Percentiles rank a stretch among this genome's conserved stretches.
phyloP scores from a whole-genome alignment of 2,797 vertebrate species.

The Anas flavirostris region DNA sequence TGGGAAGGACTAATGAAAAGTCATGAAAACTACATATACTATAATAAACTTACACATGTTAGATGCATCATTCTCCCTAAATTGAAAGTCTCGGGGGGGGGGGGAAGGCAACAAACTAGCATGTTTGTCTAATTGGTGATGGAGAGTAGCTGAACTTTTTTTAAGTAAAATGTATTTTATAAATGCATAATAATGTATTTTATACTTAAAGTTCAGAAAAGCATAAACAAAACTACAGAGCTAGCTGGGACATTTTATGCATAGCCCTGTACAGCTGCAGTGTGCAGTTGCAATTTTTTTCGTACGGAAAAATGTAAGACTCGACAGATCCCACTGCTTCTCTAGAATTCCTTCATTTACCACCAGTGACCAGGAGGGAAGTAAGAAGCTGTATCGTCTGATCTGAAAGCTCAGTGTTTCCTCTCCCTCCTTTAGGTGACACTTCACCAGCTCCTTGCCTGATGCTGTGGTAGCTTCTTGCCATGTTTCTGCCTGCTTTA shows the following conservation, averaged over 20 bases:
- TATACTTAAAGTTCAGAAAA: neutral
- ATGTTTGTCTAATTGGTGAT: neutral
- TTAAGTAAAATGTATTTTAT: neutral
- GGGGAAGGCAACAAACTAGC: neutral
- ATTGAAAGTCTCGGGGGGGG: neutral
- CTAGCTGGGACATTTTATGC: neutral
- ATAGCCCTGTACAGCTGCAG: rapidly evolving
- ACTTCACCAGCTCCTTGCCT: neutral
- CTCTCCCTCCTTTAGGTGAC: rapidly evolving
- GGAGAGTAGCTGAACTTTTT: neutral
- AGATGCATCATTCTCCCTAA: neutral
- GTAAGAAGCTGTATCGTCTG: neutral
- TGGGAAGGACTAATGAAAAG: neutral
- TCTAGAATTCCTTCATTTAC: neutral
- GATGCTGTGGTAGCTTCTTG: neutral
- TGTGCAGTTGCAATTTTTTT: rapidly evolving
- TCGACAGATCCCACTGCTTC: rapidly evolving
- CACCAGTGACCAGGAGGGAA: neutral
- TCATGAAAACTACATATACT: neutral
- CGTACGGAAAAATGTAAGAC: rapidly evolving
- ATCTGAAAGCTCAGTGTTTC: neutral
- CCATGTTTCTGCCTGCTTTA: neutral
- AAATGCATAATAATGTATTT: neutral
- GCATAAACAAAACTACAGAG: rapidly evolving
- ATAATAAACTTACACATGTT: neutral